Evolutionary conservation across 2,113 vertebrate genomes (phyloP).

Genomic region (Pluvialis apricaria): DNA sequence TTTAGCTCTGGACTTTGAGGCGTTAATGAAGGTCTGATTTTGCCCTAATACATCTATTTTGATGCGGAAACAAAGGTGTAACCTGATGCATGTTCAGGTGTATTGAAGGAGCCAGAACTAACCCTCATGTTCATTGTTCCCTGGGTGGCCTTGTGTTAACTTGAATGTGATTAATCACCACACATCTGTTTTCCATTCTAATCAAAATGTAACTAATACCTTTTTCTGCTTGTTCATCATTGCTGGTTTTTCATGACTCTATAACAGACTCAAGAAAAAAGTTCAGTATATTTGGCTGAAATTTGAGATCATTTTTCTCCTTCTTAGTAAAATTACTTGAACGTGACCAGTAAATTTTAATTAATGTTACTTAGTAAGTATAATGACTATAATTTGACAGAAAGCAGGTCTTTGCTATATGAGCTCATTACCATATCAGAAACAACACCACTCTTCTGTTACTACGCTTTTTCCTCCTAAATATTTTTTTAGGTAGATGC

Average conservation of each 20-base stretch:
- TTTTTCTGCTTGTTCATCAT: conserved; percentile 63
- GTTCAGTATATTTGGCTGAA: not conserved
- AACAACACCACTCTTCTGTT: not conserved
- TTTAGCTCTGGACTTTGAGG: not conserved
- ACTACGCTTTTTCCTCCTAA: not conserved
- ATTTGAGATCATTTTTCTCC: not conserved
- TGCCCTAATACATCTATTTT: not conserved
- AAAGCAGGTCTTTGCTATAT: not conserved
- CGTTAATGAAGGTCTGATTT: not conserved
- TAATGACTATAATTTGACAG: not conserved
- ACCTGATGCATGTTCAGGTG: not conserved
- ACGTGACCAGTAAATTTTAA: not conserved
- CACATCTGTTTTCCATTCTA: conserved; percentile 81
- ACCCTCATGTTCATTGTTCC: not conserved
- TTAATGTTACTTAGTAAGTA: not conserved
- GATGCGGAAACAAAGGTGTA: not conserved
- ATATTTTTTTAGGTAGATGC: not conserved
- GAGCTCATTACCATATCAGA: not conserved
- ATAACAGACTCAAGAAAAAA: not conserved
- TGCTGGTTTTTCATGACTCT: conserved; percentile 35
- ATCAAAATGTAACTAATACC: conserved; percentile 64
- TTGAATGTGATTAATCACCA: conserved; percentile 54
- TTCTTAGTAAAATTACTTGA: not conserved
- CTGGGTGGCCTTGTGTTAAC: not conserved
- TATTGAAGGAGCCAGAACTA: not conserved